These are phyloP conservation scores for Crossaster papposus DNA, from an alignment of 53 echinoderm and acorn worm genomes.

Conservation along the genomic window DNA sequence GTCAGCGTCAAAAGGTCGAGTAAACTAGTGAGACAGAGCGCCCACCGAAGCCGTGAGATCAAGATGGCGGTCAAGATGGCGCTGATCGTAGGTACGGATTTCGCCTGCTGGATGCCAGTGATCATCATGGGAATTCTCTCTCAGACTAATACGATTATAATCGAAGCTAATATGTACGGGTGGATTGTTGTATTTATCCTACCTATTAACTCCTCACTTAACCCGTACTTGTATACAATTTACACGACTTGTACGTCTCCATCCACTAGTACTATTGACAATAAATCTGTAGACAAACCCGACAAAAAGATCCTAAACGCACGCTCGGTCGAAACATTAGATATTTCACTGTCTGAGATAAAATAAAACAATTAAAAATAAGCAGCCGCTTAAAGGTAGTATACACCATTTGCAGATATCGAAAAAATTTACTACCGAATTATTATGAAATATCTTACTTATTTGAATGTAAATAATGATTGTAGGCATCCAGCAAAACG, in stretches of 20 bases:
- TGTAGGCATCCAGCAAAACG: no score
- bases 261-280: neutral
- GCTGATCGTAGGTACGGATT: constrained; percentile 24
- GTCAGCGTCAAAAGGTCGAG: constrained; percentile 16
- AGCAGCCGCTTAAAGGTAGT: neutral
- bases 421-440: no score
- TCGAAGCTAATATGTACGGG: constrained; percentile 14
- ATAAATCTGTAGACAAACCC: neutral
- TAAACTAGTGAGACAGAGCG: neutral
- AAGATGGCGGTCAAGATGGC: constrained; percentile 6
- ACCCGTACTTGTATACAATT: neutral
- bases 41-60: neutral
- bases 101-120: constrained; percentile 38
- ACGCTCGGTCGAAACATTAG: neutral
- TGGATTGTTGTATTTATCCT: constrained; percentile 14
- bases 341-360: neutral
- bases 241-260: neutral
- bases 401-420: no score
- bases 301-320: neutral
- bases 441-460: no score
- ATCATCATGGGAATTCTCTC: constrained; percentile 42
- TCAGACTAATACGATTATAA: neutral
- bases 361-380: neutral
- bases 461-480: no score
- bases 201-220: constrained; percentile 1